Evolutionary conservation across 2,888 invertebrate species (phyloP).

Genomic region (Cataglyphis rosenhaueri): DNA sequence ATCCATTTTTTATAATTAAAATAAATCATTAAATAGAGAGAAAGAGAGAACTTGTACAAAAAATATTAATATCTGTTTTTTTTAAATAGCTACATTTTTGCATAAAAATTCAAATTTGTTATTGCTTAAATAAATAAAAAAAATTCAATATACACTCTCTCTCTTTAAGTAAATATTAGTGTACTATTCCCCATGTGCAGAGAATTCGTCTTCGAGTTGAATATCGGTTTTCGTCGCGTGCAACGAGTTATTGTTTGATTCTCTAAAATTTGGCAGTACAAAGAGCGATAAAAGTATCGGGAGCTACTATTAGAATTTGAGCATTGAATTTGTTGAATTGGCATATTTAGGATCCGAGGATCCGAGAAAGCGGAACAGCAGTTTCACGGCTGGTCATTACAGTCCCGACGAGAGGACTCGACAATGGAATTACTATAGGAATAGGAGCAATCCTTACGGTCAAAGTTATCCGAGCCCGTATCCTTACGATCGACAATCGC

Average conservation of each 20-base stretch:
- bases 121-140: not conserved
- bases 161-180: not conserved
- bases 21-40: not conserved
- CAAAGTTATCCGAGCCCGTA: not conserved
- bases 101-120: not conserved
- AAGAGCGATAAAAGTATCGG: constrained; percentile 19
- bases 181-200: constrained; percentile 3
- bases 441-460: constrained; percentile 19
- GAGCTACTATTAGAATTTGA: not conserved
- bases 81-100: not conserved
- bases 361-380: constrained; percentile 53
- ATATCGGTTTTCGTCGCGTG: constrained; percentile 33
- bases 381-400: not conserved
- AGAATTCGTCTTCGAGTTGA: constrained; percentile 8
- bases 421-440: constrained; percentile 4
- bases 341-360: constrained; percentile 57
- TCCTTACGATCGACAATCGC: constrained; percentile 42
- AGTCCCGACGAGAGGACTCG: constrained; percentile 40
- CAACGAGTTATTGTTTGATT: constrained; percentile 4
- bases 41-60: not conserved
- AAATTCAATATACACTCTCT: not conserved
- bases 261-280: constrained; percentile 31
- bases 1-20: not conserved
- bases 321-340: constrained; percentile 5
- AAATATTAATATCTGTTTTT: not conserved